phyloP scores from a whole-genome alignment of 2,113 vertebrate species.

The Rhinogobius similis region DNA sequence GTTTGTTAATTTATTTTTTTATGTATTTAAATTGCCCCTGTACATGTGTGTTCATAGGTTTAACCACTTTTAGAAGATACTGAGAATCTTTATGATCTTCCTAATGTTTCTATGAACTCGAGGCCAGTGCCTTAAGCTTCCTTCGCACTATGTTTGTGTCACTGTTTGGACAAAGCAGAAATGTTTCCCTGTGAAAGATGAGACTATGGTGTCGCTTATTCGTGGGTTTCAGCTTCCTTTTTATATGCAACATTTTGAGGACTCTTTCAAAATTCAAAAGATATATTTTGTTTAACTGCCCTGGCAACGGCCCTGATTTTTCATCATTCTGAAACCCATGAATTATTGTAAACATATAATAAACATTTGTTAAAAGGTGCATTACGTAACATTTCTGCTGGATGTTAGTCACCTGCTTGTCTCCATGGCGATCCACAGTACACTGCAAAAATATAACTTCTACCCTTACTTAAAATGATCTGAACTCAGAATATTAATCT shows the following conservation, averaged over 20 bases:
- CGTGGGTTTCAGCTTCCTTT: no score
- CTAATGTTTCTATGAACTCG: background rate
- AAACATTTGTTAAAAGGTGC: no score
- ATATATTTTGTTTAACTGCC: no score
- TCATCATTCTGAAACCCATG: background rate
- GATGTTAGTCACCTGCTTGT: no score
- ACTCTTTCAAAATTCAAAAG: no score
- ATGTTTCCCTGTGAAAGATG: background rate
- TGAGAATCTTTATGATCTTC: background rate
- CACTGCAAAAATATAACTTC: no score
- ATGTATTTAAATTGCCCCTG: constrained; percentile 50
- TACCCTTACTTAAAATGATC: no score
- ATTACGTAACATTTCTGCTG: no score
- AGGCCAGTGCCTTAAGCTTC: background rate
- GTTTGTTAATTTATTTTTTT: constrained; percentile 66
- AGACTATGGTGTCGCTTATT: background rate
- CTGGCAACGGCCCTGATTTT: no score
- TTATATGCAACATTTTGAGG: no score
- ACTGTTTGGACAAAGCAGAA: constrained; percentile 8
- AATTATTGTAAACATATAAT: background rate
- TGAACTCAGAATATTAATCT: no score
- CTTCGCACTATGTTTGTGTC: background rate
- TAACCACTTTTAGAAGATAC: constrained; percentile 24
- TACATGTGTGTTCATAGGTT: constrained; percentile 32
- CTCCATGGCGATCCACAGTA: no score